Percentiles rank a stretch among this genome's conserved stretches.
Conservation (phyloP, 2,888 invertebrate species). For the Erebia palarica region DNA sequence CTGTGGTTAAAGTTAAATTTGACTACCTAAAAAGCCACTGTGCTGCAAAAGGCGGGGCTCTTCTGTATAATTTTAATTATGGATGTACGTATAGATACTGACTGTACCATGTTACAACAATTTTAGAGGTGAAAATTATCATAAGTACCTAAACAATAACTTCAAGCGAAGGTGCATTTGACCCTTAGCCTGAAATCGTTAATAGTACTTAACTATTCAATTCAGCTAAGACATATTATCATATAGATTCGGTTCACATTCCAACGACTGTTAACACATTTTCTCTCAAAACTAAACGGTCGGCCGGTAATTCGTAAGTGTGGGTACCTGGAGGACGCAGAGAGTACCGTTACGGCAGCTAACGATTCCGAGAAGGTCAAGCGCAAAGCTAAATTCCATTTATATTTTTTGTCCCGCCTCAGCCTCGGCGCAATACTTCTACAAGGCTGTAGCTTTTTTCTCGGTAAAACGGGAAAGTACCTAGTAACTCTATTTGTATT, state of each 20-base stretch:
- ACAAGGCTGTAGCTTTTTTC: constrained; percentile 42
- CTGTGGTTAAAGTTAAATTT: too few relatives aligned
- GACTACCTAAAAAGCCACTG: too few relatives aligned
- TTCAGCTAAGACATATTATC: too few relatives aligned
- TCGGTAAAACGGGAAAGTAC: constrained; percentile 36
- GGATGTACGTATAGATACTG: too few relatives aligned
- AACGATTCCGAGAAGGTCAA: constrained; percentile 79
- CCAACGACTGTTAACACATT: not conserved
- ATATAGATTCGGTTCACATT: not conserved
- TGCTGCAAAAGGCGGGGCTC: too few relatives aligned
- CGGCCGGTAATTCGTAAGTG: constrained; percentile 33
- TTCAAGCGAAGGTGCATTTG: too few relatives aligned
- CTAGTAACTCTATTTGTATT: constrained; percentile 11
- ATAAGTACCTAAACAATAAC: too few relatives aligned
- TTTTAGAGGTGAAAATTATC: too few relatives aligned
- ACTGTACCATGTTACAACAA: too few relatives aligned
- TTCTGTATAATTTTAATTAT: too few relatives aligned
- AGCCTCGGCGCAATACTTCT: constrained; percentile 46
- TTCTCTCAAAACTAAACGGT: constrained; percentile 22
- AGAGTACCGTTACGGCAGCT: constrained; percentile 73
- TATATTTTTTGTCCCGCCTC: constrained; percentile 60
- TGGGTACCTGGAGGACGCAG: constrained; percentile 63
- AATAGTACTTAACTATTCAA: too few relatives aligned
- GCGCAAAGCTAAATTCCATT: constrained; percentile 73
- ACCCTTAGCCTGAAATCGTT: too few relatives aligned